Base-by-base conservation (phyloP, 1,140 invertebrate species). In the Drosophila nigrodunni region DNA sequence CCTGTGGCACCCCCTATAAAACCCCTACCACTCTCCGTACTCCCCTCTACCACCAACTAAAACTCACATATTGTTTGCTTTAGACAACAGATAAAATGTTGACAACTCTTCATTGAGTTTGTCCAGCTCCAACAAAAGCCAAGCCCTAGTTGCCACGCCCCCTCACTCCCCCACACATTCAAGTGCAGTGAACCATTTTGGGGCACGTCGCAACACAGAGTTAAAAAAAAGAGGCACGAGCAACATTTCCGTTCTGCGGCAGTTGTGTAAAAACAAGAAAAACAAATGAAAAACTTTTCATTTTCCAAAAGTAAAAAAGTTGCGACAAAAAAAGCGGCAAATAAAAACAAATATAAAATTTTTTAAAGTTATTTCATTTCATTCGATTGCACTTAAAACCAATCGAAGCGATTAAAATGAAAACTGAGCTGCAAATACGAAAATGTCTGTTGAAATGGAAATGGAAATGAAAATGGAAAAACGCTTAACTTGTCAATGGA, bases 161-260 rank as follows among this genome's bases (percentile, higher is more conserved):
- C 47, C 25, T 30, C 25, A 39, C 34, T 18, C 43, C 47, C 41
- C 46, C 21, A 7, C 52, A 46, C 77, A 86, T 86, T 87, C 77
- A 88, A 88, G 83, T 87, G 83, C 83, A 88, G 77, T 87, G 80
- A 87, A 87, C 85, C 83, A 88, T 88, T 88, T 88, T 83, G 76
- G 80, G 85, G 82, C 83, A 70, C 79, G 83, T 77, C 81, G 70
- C 61, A 72, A 70, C 72, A 58, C 18, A 59, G 25, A 47, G 60
- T 21, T 21, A 70, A 82, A 65, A 76, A 25, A 30, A 30, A 30
- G 25, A 6, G 25, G 25, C 25, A 30, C 25, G 67, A 78, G 43
- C 11, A 78, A 85, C 83, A 80, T 88, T 88, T 88, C 85, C 83
- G 83, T 78, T 88, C 77, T 89, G 82, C 69, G 67, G 71, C 75